Conservation (phyloP, 2,113 vertebrate species). For the Alethe diademata region DNA sequence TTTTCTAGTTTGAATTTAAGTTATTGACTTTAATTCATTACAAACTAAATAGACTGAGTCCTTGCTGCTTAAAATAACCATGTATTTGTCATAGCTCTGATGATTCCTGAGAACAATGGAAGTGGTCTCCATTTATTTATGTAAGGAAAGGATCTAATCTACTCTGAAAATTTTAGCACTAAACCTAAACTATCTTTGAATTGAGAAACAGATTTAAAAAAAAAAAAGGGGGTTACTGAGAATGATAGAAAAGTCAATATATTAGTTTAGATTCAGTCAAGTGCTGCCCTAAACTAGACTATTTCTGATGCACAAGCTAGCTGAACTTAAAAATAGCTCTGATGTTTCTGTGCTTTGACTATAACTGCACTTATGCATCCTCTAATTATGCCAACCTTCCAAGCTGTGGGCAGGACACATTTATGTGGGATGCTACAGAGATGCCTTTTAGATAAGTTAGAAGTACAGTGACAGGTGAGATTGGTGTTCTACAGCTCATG, state of each 20-base stretch:
- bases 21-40: background rate
- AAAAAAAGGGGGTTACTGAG: background rate
- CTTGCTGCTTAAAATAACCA: background rate
- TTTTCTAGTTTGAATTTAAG: background rate
- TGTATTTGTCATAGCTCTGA: background rate
- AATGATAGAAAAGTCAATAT: background rate
- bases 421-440: background rate
- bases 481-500: constrained; percentile 51
- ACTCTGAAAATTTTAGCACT: background rate
- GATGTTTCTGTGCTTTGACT: background rate
- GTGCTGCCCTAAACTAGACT: background rate
- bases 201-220: background rate
- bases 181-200: background rate
- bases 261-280: background rate
- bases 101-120: background rate
- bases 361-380: background rate
- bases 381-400: background rate
- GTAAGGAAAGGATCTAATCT: background rate
- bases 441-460: background rate
- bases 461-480: constrained; percentile 33
- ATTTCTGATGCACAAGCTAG: background rate
- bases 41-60: background rate
- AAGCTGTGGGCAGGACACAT: background rate
- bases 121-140: background rate
- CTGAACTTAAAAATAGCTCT: background rate